Conservation (phyloP, 2,797 vertebrate species). For the Phalanger gymnotis region DNA sequence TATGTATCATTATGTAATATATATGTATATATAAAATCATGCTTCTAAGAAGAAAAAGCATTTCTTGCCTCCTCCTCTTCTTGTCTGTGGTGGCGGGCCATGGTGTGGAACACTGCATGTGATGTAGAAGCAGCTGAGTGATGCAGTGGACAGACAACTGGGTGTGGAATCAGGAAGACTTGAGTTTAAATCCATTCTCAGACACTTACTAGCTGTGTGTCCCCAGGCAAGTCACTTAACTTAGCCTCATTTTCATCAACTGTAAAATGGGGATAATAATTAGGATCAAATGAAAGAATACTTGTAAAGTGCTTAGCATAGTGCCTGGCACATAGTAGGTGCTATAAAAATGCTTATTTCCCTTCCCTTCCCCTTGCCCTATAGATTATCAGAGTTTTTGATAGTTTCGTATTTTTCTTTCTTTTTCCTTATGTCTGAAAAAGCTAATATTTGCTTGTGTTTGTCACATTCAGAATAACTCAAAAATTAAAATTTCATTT, state of each 20-base stretch:
- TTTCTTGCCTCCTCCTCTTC: neutral
- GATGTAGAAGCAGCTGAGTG: neutral
- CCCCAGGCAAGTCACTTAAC: neutral
- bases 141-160: neutral
- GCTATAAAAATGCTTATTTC: neutral
- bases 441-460: no score
- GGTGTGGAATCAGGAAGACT: neutral
- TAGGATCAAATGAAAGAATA: neutral
- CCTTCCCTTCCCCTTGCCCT: neutral
- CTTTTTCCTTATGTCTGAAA: no score
- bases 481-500: no score
- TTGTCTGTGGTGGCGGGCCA: neutral
- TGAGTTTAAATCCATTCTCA: neutral
- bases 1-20: no score
- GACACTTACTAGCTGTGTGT: neutral
- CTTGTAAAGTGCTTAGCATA: neutral
- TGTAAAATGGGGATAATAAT: neutral
- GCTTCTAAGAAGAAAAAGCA: neutral
- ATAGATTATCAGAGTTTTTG: neutral
- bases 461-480: no score
- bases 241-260: neutral
- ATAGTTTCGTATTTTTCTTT: no score
- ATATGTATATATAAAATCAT: no score
- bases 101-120: neutral
- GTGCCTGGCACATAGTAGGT: neutral